Percentiles rank a stretch among this genome's conserved stretches.
phyloP scores from a whole-genome alignment of 2,888 invertebrate genomes.

The Scaptomyza tumidula region DNA sequence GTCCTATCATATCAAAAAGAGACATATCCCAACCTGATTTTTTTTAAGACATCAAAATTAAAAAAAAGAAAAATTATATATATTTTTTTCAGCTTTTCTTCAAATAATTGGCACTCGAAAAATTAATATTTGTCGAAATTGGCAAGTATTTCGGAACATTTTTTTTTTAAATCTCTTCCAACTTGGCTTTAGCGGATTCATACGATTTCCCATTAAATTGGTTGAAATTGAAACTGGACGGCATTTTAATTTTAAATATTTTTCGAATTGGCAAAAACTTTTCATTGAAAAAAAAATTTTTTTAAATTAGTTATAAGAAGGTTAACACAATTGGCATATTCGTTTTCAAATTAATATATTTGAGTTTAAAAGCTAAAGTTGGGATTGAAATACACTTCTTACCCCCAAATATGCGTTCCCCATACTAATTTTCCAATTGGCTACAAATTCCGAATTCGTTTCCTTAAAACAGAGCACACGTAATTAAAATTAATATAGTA shows the following conservation, averaged over 20 bases:
- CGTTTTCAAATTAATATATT: neutral
- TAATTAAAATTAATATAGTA: conserved; percentile 4
- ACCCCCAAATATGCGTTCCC: neutral
- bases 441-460: conserved; percentile 5
- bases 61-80: neutral
- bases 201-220: neutral
- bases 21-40: neutral
- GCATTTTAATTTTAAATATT: neutral
- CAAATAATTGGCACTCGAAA: conserved; percentile 18
- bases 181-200: conserved; percentile 4
- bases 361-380: neutral
- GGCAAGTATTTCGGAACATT: neutral
- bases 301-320: neutral
- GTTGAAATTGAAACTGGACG: neutral
- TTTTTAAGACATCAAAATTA: conserved; percentile 1
- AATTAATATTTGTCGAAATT: conserved; percentile 12
- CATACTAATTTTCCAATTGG: conserved; percentile 6
- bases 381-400: conserved; percentile 2
- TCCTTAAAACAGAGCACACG: conserved; percentile 19
- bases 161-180: neutral
- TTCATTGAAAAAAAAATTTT: neutral
- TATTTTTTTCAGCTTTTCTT: conserved; percentile 24
- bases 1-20: neutral
- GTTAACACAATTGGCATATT: neutral
- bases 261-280: conserved; percentile 6